Conservation (phyloP, 2,113 vertebrate genomes). For the Podilymbus podiceps region DNA sequence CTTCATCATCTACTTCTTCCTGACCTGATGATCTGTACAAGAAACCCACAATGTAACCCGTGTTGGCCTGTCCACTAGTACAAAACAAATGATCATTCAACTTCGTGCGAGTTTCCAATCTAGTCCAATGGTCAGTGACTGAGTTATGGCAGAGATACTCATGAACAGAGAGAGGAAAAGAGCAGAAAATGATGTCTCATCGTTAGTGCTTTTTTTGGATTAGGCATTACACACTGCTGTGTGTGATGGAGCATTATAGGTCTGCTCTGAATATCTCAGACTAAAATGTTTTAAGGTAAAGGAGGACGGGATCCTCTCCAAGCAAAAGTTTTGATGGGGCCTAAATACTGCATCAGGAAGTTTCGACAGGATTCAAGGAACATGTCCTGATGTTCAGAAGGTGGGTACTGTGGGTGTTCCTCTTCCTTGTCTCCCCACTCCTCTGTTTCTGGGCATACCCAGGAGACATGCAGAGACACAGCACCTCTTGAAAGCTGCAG, state of each 20-base stretch:
- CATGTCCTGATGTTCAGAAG: neutral
- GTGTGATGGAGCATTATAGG: neutral
- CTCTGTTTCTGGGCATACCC: neutral
- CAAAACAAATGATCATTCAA: neutral
- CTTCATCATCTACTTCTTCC: neutral
- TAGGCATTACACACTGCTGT: neutral
- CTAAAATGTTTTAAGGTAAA: neutral
- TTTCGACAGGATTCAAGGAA: neutral
- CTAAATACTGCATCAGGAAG: neutral
- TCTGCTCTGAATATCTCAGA: neutral
- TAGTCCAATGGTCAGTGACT: neutral
- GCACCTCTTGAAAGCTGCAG: neutral
- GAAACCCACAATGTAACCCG: neutral
- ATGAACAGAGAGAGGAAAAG: neutral
- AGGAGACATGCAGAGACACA: neutral
- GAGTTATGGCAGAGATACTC: neutral
- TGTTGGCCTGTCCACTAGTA: neutral
- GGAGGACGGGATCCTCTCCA: neutral
- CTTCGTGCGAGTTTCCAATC: neutral
- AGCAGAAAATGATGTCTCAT: neutral
- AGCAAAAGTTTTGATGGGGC: neutral
- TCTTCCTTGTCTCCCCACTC: neutral
- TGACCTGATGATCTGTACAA: neutral
- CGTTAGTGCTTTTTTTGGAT: neutral
- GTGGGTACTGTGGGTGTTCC: neutral